These are phyloP conservation scores for Pandemis heparana DNA, from an alignment of 2,888 invertebrate species.

Conservation along the genomic window DNA sequence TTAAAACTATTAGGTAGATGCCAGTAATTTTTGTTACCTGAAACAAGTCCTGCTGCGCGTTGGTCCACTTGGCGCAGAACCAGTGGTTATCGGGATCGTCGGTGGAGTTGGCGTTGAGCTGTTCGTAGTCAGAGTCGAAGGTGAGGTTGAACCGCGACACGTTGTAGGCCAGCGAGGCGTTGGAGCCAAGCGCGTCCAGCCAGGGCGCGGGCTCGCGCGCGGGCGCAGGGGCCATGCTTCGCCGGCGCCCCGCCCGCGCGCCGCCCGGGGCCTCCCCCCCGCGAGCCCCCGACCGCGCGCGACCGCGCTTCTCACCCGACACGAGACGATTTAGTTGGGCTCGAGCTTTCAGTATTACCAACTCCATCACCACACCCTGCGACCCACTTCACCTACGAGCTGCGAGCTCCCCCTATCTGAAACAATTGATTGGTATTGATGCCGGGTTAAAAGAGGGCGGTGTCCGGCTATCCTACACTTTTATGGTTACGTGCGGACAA, in stretches of 20 bases:
- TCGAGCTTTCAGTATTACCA: conserved; percentile 87
- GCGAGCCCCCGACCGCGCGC: conserved; percentile 55
- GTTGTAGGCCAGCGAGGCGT: conserved; percentile 84
- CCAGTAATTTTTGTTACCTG: conserved; percentile 71
- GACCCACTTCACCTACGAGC: conserved; percentile 62
- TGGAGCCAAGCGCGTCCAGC: conserved; percentile 72
- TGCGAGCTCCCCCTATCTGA: conserved; percentile 62
- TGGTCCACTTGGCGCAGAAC: conserved; percentile 92
- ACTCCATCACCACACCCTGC: conserved; percentile 84
- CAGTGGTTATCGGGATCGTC: conserved; percentile 79
- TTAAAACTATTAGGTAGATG: too few species aligned
- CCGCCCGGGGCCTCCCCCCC: conserved; percentile 61
- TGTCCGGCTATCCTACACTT: not conserved
- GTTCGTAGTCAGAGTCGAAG: conserved; percentile 82
- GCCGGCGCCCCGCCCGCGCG: conserved; percentile 67
- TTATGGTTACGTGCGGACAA: not conserved
- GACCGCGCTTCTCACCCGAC: conserved; percentile 71
- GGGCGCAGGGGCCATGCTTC: conserved; percentile 76
- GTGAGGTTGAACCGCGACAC: conserved; percentile 82
- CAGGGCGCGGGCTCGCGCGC: conserved; percentile 78
- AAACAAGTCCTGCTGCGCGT: conserved; percentile 92
- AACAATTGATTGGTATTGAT: conserved; percentile 46
- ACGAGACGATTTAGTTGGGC: conserved; percentile 87
- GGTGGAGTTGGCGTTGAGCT: conserved; percentile 78
- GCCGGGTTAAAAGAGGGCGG: not conserved